Conservation (phyloP, 2,888 invertebrate genomes). For the Drosophila infuscata region DNA sequence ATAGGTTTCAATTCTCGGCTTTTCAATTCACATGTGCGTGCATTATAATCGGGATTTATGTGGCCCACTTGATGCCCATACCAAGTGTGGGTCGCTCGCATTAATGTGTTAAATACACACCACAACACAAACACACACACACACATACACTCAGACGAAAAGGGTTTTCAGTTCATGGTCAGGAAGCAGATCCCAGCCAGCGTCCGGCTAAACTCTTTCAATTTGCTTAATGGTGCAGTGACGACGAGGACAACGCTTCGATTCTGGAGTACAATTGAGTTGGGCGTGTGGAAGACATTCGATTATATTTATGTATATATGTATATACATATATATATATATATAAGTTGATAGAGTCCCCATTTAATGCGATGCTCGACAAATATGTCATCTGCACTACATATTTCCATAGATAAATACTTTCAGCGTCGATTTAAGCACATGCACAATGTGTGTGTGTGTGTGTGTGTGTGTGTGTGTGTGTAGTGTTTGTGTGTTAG, state of each 20-base stretch:
- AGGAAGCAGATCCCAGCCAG: constrained; percentile 56
- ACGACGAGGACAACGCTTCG: constrained; percentile 37
- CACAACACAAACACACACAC: constrained; percentile 22
- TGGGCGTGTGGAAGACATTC: constrained; percentile 68
- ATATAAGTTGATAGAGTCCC: constrained; percentile 5
- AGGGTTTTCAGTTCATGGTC: constrained; percentile 62
- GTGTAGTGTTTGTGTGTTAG: neutral
- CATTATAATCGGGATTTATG: constrained; percentile 77
- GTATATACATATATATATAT: neutral
- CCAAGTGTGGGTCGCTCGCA: constrained; percentile 38
- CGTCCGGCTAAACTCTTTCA: constrained; percentile 76
- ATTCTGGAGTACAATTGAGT: constrained; percentile 61
- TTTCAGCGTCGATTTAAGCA: neutral
- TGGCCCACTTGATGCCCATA: constrained; percentile 67
- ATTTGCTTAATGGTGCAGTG: constrained; percentile 75
- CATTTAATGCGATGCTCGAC: constrained; percentile 34
- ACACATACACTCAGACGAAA: constrained; percentile 29
- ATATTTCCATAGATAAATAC: constrained; percentile 57
- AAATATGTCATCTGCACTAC: constrained; percentile 67
- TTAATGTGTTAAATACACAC: constrained; percentile 73
- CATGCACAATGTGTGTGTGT: neutral
- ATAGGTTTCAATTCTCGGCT: constrained; percentile 52
- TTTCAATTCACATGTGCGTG: constrained; percentile 64
- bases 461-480: neutral
- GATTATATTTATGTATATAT: constrained; percentile 5